These are phyloP conservation scores for Cyanoramphus novaezelandiae DNA, from an alignment of 2,113 vertebrate species.

Conservation along the genomic window DNA sequence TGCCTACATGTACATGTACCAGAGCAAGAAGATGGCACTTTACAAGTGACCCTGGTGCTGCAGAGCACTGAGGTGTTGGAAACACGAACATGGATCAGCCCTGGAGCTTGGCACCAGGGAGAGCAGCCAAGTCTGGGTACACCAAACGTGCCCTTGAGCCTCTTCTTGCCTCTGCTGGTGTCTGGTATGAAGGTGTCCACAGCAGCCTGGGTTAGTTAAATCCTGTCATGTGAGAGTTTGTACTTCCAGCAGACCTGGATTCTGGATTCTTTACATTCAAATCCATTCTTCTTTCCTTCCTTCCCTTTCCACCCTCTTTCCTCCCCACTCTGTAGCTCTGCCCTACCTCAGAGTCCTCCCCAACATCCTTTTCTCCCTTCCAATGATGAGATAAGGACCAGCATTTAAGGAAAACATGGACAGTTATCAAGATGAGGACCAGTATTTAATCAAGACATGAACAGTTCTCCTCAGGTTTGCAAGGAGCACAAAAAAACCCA, in stretches of 20 bases:
- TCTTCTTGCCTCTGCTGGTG: neutral
- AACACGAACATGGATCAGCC: neutral
- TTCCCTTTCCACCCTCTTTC: neutral
- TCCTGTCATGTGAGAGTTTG: neutral
- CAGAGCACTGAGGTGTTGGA: accelerated
- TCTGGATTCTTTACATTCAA: neutral
- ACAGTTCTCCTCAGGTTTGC: neutral
- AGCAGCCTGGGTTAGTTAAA: neutral
- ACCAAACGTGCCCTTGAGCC: neutral
- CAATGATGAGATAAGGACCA: neutral
- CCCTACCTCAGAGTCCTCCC: neutral
- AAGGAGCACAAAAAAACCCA: neutral
- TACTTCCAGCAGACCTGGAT: neutral
- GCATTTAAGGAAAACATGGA: neutral
- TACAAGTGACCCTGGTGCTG: slow-evolving; percentile 71
- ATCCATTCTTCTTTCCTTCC: neutral
- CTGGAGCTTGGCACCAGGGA: neutral
- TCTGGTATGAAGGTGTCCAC: neutral
- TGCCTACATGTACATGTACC: slow-evolving; percentile 91
- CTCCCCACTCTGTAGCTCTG: neutral
- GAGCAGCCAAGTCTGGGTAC: neutral
- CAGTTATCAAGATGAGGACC: neutral
- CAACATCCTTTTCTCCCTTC: neutral
- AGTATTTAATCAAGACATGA: neutral
- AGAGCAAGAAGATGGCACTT: slow-evolving; percentile 83